Evolutionary conservation across 2,888 invertebrate species (phyloP), one percentile per base, ranked within the genome.

Genomic region (Dinocampus coccinellae): DNA sequence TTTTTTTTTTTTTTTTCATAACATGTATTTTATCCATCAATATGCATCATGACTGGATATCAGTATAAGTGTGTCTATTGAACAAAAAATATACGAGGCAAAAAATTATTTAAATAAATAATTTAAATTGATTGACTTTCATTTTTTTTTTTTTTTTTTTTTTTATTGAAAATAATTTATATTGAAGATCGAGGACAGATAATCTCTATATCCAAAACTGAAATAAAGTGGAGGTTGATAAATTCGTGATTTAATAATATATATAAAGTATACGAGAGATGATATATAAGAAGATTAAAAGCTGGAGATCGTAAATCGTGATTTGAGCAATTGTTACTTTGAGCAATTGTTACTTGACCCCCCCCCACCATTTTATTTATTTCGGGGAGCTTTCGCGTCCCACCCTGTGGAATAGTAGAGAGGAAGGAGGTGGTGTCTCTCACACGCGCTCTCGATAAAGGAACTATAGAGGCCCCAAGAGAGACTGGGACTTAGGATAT

Each of bases 321-420:
- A 10, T 24, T 7, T 3, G 24, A 26, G 20, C 9, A 7, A 47
- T 47, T 47, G 47, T 13, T 26, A 9, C 52, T 29, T n/a, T 47
- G 7, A 20, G 9, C 29, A 26, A 10, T n/a, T 47, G 29, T 34
- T 42, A 52, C 26, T 42, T 24, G 34, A 26, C n/a, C n/a, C n/a
- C n/a, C n/a, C n/a, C n/a, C n/a, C n/a, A n/a, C n/a, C n/a, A n/a
- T n/a, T n/a, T 63, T 24, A 10, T 26, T 63, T n/a, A 42, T 52
- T 63, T 63, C 42, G 42, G 34, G 16, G 42, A 63, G 63, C 52
- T 63, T 63, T 63, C 63, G 63, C 61, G 39, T 61, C 52, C 52
- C 52, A 52, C 63, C 63, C 63, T 42, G 26, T 39, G 20, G 22
- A 11, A 47, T 4, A 7, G 29, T 29, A 11, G 22, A 13, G 16